Base-by-base conservation (phyloP, 1,140 invertebrate genomes). In the Mamestra configurata region DNA sequence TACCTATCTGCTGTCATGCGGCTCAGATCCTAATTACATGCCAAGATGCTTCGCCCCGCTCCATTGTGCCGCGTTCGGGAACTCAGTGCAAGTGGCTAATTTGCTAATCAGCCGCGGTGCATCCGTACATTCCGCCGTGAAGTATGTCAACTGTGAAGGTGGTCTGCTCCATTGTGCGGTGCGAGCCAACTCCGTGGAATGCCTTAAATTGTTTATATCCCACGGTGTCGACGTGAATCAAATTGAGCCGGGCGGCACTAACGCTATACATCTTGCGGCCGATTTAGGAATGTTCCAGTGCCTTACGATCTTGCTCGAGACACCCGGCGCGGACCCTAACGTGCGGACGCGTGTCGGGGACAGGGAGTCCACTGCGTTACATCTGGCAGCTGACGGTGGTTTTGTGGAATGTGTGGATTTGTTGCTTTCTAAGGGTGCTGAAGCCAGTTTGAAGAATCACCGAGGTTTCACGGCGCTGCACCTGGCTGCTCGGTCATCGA, bases 51-150 rank as follows among this genome's bases (percentile, higher is more conserved):
- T 97, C 85, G 97, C 97, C 0, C 97, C 97, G 0, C 95, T 98
- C 77, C 97, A 98, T 92, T 98, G 97, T 86, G 97, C 97, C 5
- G 97, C 97, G 31, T 97, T 98, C 87, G 97, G 97, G 0, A 97
- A 98, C 88, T 97, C 97, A 49, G 94, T 96, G 6, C 97, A 97
- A 86, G 97, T 97, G 8, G 96, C 97, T 68, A 96, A 96, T 90
- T 95, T 97, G 79, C 95, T 98, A 37, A 95, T 98, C 57, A 96
- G 96, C 22, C 96, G 96, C 66, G 97, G 97, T 7, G 96, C 97
- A 22, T 95, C 95, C 83, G 96, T 96, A 68, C 96, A 95, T 83
- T 95, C 92, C 82, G 95, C 89, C 61, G 96, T 90, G n/a, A 96
- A 95, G 68, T 96, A 96, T 81, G 95, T 96, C 46, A 96, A 96